These are phyloP conservation scores for Augochlora pura DNA, from an alignment of 1,140 invertebrate genomes.

Conservation along the genomic window DNA sequence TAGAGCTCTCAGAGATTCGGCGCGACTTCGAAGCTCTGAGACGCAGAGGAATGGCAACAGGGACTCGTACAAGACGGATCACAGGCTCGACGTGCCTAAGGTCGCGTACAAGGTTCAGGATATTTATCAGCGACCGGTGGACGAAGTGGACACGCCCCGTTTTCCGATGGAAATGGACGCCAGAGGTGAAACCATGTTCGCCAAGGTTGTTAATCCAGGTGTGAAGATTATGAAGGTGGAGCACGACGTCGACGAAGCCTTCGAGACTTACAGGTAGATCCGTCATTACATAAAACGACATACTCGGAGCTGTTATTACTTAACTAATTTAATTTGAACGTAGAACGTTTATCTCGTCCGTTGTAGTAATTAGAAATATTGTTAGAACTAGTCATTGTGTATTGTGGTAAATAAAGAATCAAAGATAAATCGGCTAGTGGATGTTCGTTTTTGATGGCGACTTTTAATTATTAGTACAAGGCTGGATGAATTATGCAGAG, in stretches of 20 bases:
- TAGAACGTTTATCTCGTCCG: too few species aligned
- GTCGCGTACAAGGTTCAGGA: constrained; percentile 65
- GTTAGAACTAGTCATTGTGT: too few species aligned
- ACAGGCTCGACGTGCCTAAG: constrained; percentile 49
- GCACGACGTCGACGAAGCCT: constrained; percentile 71
- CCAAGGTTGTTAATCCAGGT: constrained; percentile 74
- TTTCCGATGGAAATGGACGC: constrained; percentile 67
- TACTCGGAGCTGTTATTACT: not conserved
- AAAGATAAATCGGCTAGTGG: too few species aligned
- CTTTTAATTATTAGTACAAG: too few species aligned
- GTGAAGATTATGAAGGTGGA: constrained; percentile 78
- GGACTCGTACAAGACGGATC: constrained; percentile 33
- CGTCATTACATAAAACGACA: not conserved
- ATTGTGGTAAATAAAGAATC: too few species aligned
- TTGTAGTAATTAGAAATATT: too few species aligned
- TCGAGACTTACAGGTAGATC: constrained; percentile 74
- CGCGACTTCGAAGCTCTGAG: constrained; percentile 57
- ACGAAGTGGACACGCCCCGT: constrained; percentile 75
- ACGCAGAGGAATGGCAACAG: constrained; percentile 8
- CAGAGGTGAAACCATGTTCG: constrained; percentile 65
- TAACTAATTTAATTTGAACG: too few species aligned
- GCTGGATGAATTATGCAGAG: too few species aligned
- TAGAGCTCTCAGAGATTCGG: constrained; percentile 51
- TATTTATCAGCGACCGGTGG: constrained; percentile 73
- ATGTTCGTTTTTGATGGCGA: too few species aligned